Conservation (phyloP, 2,888 invertebrate species). For the Diogma glabrata region DNA sequence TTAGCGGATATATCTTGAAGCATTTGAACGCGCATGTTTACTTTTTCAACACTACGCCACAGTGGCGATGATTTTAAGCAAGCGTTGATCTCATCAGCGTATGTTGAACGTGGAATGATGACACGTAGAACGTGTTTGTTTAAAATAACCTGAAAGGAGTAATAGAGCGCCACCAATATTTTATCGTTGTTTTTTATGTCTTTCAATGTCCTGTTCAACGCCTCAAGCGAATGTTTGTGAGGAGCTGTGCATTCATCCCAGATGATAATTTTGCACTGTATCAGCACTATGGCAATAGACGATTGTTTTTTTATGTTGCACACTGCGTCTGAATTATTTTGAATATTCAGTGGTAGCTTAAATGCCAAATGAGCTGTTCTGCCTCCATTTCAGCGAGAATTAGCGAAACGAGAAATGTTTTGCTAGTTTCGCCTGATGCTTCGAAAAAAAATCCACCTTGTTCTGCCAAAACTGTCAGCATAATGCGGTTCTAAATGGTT, state of each 20-base stretch:
- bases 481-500: too few species aligned
- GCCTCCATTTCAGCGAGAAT: not conserved
- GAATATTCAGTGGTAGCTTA: too few species aligned
- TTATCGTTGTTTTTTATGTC: too few species aligned
- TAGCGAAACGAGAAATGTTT: not conserved
- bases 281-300: not conserved
- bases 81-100: too few species aligned
- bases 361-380: not conserved
- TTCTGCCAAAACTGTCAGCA: too few species aligned
- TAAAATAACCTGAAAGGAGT: too few species aligned
- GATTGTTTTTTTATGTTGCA: not conserved
- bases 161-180: too few species aligned
- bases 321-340: not conserved
- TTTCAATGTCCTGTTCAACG: not conserved
- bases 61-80: not conserved
- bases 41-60: not conserved
- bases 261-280: not conserved
- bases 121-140: too few species aligned
- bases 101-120: too few species aligned
- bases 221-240: not conserved
- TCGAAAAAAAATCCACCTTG: too few species aligned
- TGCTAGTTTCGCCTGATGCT: not conserved
- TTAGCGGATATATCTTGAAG: too few species aligned
- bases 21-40: too few species aligned
- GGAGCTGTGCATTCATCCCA: not conserved